phyloP scores from a whole-genome alignment of 2,888 invertebrate species.

The Clepsis dumicolana region DNA sequence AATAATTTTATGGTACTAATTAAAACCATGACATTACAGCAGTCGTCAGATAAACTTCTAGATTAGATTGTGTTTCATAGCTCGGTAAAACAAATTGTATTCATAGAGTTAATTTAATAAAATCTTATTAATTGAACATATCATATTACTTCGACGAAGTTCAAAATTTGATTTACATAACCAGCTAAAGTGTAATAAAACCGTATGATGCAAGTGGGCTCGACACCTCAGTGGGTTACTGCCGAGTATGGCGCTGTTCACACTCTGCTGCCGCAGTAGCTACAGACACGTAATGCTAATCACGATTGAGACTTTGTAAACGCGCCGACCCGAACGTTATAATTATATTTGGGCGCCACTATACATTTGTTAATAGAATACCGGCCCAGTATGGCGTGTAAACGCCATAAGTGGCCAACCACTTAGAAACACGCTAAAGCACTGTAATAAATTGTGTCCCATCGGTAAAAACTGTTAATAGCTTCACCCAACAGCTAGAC shows the following conservation, averaged over 20 bases:
- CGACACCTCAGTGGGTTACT: conserved; percentile 21
- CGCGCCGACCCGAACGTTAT: conserved; percentile 66
- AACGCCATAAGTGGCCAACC: conserved; percentile 71
- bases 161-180: conserved; percentile 34
- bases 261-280: conserved; percentile 36
- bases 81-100: conserved; percentile 27
- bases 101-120: conserved; percentile 36
- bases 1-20: conserved; percentile 13
- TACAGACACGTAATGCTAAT: conserved; percentile 74
- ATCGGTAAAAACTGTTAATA: conserved; percentile 68
- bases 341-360: conserved; percentile 68
- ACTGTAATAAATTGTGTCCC: conserved; percentile 70
- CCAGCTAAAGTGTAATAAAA: conserved; percentile 29
- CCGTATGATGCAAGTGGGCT: conserved; percentile 25
- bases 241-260: conserved; percentile 22
- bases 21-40: conserved; percentile 27
- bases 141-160: conserved; percentile 26
- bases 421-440: conserved; percentile 67
- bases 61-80: conserved; percentile 32
- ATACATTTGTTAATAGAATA: conserved; percentile 52
- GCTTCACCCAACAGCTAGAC: conserved; percentile 61
- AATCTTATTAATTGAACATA: conserved; percentile 37
- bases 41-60: conserved; percentile 32
- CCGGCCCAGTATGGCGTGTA: conserved; percentile 58
- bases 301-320: conserved; percentile 60